Evolutionary conservation across 2,888 invertebrate species (phyloP).

Genomic region (Xestia c-nigrum): DNA sequence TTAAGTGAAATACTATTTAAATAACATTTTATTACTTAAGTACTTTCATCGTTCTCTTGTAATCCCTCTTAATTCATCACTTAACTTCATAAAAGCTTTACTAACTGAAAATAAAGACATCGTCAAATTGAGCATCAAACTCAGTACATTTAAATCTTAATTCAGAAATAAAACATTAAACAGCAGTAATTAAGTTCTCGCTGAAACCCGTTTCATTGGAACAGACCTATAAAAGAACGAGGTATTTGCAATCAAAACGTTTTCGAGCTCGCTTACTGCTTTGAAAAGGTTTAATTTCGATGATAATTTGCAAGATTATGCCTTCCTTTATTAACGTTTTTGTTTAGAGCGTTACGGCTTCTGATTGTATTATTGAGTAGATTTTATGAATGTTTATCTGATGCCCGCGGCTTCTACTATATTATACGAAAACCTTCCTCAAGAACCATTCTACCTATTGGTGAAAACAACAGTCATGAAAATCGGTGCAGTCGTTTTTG

Average conservation of each 20-base stretch:
- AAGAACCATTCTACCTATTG: too few species aligned
- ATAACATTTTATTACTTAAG: neutral
- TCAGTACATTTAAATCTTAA: slow-evolving; percentile 5
- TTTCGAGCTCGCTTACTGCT: slow-evolving; percentile 5
- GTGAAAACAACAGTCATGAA: too few species aligned
- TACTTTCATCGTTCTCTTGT: neutral
- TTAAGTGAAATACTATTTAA: neutral
- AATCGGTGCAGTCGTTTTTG: too few species aligned
- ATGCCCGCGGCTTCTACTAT: too few species aligned
- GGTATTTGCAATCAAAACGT: slow-evolving; percentile 31
- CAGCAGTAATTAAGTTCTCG: slow-evolving; percentile 8
- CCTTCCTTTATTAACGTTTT: neutral
- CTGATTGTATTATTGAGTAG: neutral
- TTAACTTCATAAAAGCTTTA: neutral
- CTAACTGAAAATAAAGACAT: slow-evolving; percentile 3
- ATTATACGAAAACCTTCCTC: too few species aligned
- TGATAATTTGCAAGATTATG: slow-evolving; percentile 11
- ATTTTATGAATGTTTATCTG: neutral
- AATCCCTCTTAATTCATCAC: neutral
- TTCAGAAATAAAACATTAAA: slow-evolving; percentile 28
- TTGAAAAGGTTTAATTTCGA: slow-evolving; percentile 27
- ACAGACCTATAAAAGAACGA: slow-evolving; percentile 26
- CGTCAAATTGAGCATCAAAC: slow-evolving; percentile 17
- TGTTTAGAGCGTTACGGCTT: neutral
- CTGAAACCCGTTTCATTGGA: slow-evolving; percentile 23